Base-by-base conservation (phyloP, 2,797 vertebrate species). In the Chrosomus eos region DNA sequence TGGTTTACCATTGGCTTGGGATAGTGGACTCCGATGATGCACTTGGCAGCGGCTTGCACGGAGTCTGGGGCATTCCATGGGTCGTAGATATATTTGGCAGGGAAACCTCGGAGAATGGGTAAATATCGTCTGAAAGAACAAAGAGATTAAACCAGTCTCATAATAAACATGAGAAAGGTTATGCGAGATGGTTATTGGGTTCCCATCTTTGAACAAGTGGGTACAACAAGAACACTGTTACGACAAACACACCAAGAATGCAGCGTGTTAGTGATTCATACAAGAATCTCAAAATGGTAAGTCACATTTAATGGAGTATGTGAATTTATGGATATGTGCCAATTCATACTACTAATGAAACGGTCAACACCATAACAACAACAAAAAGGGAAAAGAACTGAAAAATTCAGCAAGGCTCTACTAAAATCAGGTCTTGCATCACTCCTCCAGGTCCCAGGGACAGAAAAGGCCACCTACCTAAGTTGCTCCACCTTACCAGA, bases 401-500 rank as follows among this genome's bases (percentile, higher is more conserved):
- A 70, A 38, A 38, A 81, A 38, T 80, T 68, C 67, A 68, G 33
- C 7, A 80, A 85, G 79, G 72, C 80, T 71, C 7, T 64, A 70
- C n/a, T 77, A 55, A 74, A 86, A 84, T 86, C 68, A 74, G 23
- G 84, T 77, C 85, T 75, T 86, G 75, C n/a, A 21, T 76, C 80
- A 66, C 84, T 86, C 53, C 88, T 84, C 85, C 86, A 91, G 90
- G 91, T 92, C 92, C 90, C 23, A 87, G 91, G 91, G 91, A 93
- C 93, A 93, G 93, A 93, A 94, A 93, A 94, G 86, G 89, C 88
- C 93, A 95, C 94, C 94, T 95, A 95, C 94, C 94, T 95, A 95
- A 80, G 88, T 86, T 83, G 94, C 92, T 95, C 91, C 93, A 92
- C 87, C 94, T 94, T 94, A 95, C 94, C 93, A 90, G 87, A 90